Evolutionary conservation across 2,888 invertebrate genomes (phyloP).

Genomic region (Dolomedes plantarius): DNA sequence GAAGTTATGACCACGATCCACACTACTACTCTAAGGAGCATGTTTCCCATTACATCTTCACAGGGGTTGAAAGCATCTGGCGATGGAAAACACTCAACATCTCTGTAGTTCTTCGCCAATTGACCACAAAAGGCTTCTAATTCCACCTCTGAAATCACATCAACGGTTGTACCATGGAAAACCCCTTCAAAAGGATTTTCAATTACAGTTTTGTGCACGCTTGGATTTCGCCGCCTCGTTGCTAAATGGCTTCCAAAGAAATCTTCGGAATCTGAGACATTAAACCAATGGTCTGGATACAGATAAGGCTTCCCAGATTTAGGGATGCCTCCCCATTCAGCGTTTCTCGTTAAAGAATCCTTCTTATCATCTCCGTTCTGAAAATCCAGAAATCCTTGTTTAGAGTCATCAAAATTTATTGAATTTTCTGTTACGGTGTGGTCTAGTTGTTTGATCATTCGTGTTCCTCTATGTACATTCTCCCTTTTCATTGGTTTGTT

Average conservation of each 20-base stretch:
- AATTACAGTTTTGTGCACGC: neutral
- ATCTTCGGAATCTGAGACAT: slow-evolving; percentile 39
- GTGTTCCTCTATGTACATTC: neutral
- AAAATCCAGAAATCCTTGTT: neutral
- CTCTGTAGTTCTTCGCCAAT: slow-evolving; percentile 74
- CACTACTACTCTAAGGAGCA: slow-evolving; percentile 86
- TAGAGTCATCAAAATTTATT: neutral
- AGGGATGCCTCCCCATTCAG: slow-evolving; percentile 48
- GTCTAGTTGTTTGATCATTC: neutral
- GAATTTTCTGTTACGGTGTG: neutral
- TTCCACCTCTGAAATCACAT: slow-evolving; percentile 75
- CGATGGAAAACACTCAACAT: slow-evolving; percentile 82
- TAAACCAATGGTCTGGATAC: slow-evolving; percentile 40
- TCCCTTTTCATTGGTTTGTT: neutral
- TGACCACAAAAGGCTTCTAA: slow-evolving; percentile 77
- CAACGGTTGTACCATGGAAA: slow-evolving; percentile 76
- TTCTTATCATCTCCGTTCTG: neutral
- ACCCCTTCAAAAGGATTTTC: slow-evolving; percentile 75
- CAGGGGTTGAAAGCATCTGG: slow-evolving; percentile 91
- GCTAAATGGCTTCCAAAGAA: slow-evolving; percentile 48
- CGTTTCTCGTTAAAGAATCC: neutral
- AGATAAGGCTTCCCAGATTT: slow-evolving; percentile 17
- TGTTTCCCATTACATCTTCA: slow-evolving; percentile 91
- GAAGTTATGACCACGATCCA: slow-evolving; percentile 91
- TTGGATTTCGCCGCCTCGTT: slow-evolving; percentile 25